Evolutionary conservation across 2,113 vertebrate genomes (phyloP).

Genomic region (Platycercus adscitus): DNA sequence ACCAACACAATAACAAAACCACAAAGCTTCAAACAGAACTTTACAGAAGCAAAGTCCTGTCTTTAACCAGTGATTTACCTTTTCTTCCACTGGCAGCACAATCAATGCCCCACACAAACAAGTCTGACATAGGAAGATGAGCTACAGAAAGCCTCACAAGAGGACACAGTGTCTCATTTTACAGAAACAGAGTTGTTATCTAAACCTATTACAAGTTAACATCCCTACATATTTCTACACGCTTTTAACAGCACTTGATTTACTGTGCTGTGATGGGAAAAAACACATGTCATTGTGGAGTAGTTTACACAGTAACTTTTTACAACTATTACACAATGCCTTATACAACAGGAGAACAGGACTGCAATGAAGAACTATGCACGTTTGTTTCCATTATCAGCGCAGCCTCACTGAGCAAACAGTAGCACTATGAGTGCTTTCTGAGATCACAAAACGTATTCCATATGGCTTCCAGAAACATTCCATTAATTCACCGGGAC

Average conservation of each 20-base stretch:
- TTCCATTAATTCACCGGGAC: not conserved
- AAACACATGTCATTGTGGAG: not conserved
- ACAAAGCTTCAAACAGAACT: not conserved
- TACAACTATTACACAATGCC: not conserved
- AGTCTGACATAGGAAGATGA: not conserved
- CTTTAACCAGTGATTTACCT: not conserved
- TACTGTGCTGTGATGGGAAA: not conserved
- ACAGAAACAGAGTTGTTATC: not conserved
- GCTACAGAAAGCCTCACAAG: not conserved
- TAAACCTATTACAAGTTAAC: not conserved
- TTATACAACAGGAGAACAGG: not conserved
- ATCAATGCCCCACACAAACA: not conserved
- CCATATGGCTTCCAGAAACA: not conserved
- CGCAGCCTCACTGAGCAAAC: not conserved
- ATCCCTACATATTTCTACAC: rapidly evolving
- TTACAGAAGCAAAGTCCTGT: not conserved
- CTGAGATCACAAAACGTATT: not conserved
- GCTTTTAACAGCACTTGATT: not conserved
- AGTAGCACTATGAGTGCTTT: not conserved
- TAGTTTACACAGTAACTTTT: not conserved
- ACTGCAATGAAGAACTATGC: not conserved
- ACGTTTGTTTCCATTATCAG: not conserved
- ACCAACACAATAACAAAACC: not conserved
- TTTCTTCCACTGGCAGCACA: not conserved
- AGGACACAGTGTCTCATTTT: not conserved